These are phyloP conservation scores for Tenodera sinensis DNA, from an alignment of 2,888 invertebrate genomes.

Conservation along the genomic window DNA sequence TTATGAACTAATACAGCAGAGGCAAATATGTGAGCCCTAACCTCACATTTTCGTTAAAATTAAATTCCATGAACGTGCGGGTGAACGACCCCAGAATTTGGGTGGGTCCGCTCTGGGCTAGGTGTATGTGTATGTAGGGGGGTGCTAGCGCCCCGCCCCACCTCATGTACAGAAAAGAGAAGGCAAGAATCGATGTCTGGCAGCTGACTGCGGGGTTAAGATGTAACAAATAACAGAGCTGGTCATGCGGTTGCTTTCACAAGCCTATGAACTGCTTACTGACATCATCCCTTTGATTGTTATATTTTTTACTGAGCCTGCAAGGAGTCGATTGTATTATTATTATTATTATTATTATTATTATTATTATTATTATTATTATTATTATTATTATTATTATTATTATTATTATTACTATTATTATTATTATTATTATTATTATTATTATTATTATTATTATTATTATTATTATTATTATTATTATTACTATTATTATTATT, in stretches of 20 bases:
- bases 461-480: too few relatives aligned
- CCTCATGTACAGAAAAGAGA: background rate
- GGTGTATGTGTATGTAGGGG: background rate
- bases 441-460: too few relatives aligned
- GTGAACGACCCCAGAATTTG: background rate
- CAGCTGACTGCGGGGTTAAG: background rate
- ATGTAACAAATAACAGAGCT: background rate
- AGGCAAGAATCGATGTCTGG: background rate
- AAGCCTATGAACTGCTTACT: background rate
- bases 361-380: too few relatives aligned
- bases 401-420: too few relatives aligned
- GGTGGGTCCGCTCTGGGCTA: background rate
- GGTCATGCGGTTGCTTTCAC: background rate
- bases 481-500: too few relatives aligned
- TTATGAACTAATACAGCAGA: background rate
- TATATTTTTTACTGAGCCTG: too few relatives aligned
- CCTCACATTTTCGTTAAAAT: background rate
- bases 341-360: too few relatives aligned
- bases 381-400: too few relatives aligned
- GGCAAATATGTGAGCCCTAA: background rate
- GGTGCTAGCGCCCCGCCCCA: background rate
- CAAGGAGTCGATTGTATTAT: too few relatives aligned
- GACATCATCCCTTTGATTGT: background rate
- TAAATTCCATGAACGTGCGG: background rate
- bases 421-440: too few relatives aligned